Conservation (phyloP, 92 coral and sea anemone species). For the Pocillopora grandis region DNA sequence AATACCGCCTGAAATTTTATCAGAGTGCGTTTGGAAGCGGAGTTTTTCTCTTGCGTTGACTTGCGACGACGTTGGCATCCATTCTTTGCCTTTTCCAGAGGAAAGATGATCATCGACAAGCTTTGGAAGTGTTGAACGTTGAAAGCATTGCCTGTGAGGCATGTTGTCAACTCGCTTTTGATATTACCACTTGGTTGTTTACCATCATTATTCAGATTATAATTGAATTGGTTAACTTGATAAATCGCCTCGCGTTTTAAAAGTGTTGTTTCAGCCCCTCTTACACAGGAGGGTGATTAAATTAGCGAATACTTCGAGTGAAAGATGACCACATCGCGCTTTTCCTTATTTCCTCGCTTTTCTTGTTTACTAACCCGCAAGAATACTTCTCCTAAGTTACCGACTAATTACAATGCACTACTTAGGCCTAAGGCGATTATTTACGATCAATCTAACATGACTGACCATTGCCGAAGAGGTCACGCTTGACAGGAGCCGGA, state of each 20-base stretch:
- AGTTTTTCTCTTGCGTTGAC: conserved; percentile 59
- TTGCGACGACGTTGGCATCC: conserved; percentile 68
- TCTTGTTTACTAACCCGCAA: conserved; percentile 21
- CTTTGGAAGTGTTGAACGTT: conserved; percentile 32
- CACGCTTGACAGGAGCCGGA: conserved; percentile 32
- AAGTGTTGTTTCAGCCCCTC: background rate
- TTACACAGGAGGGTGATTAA: background rate
- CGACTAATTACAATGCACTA: conserved; percentile 31
- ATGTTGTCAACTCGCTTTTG: conserved; percentile 12
- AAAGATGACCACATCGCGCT: background rate
- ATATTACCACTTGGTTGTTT: background rate
- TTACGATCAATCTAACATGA: conserved; percentile 6
- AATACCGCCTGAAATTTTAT: conserved; percentile 69
- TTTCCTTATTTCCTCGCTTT: background rate
- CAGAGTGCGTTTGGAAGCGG: conserved; percentile 42
- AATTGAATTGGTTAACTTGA: background rate
- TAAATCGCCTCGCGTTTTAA: background rate
- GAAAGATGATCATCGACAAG: conserved; percentile 23
- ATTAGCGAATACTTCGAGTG: background rate
- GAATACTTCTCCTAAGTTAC: conserved; percentile 21
- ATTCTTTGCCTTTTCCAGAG: conserved; percentile 34
- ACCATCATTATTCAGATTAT: background rate
- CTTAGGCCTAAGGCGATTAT: background rate
- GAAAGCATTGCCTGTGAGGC: conserved; percentile 30
- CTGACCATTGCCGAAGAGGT: conserved; percentile 17